A percentile compares a stretch with the other conserved stretches of the same genome.
Evolutionary conservation across 2,113 vertebrate species (phyloP).

Genomic region (Rhynchomys soricoides): DNA sequence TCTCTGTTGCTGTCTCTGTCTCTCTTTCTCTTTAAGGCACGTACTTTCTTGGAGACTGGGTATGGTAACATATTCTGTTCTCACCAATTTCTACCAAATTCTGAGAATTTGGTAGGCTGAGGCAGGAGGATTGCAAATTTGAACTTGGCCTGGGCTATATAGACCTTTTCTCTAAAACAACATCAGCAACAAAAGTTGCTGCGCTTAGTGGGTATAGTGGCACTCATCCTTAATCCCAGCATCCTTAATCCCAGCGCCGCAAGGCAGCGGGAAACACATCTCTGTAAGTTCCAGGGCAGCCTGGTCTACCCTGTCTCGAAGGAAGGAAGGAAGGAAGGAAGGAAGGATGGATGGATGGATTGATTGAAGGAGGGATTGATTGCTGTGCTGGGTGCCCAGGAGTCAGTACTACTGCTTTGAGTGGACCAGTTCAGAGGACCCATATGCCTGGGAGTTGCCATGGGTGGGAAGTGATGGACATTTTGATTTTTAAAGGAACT

Average conservation of each 20-base stretch:
- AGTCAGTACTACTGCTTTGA: background rate
- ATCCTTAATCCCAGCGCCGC: background rate
- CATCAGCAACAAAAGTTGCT: background rate
- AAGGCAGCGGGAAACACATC: background rate
- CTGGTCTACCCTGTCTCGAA: background rate
- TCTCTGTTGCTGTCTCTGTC: no score
- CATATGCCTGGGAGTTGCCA: background rate
- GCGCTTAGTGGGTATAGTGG: background rate
- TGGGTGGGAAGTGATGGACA: background rate
- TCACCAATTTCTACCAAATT: no score
- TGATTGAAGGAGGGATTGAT: no score
- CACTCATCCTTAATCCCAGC: background rate
- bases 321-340: no score
- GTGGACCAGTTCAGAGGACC: background rate
- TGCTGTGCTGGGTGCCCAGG: background rate
- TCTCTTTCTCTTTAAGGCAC: background rate
- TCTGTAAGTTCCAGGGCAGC: background rate
- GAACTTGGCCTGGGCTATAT: background rate
- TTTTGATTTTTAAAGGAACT: background rate
- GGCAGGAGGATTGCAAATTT: background rate
- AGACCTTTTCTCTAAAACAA: background rate
- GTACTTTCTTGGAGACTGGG: rapidly evolving
- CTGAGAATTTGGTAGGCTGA: background rate
- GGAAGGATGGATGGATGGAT: no score
- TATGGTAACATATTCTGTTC: background rate